Evolutionary conservation across 2,797 vertebrate species (phyloP), one percentile per base, ranked within the genome.

Genomic region (Argentina silus): DNA sequence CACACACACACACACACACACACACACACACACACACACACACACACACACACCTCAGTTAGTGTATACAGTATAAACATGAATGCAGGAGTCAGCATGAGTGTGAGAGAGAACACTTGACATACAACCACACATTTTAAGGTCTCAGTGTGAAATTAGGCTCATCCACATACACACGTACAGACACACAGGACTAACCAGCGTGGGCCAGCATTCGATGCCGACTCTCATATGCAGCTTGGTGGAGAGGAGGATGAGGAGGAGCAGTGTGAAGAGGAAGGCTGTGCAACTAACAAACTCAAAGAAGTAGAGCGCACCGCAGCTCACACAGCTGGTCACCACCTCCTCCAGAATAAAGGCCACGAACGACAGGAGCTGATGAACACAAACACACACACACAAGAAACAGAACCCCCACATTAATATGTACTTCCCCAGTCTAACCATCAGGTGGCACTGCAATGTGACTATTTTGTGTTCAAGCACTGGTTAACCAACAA

Each of bases 231-330:
- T 6, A 17, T 93, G 88, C 10, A 94, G 57, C 0, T 57, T 3
- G 1, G 95, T 95, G 76, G 90, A 82, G 67, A 97, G 93, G 10
- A 96, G 87, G 44, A 91, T 12, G 62, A 98, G 77, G 19, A 97
- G 90, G 7, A 96, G 88, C 14, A 93, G 65, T 2, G 94, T 94
- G 89, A 97, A 92, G 72, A 99, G 93, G 81, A 95, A 95, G 76
- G 96, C 95, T 0, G 91, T 94, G 88, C 94, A 96, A 91, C 96
- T 98, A 59, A 91, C 75, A 44, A 99, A 97, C 80, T 98, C 97
- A 47, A 98, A 99, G 80, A 97, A 93, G 89, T 98, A 98, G 67
- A 98, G 94, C 0, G 94, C 87, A 0, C 23, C 0, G 67, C 96
- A 99, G 7, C 0, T 6, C 0, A n/a, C 15, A 19, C 96, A 97